Conservation (phyloP, 1,140 invertebrate species). For the Drosophila azteca region DNA sequence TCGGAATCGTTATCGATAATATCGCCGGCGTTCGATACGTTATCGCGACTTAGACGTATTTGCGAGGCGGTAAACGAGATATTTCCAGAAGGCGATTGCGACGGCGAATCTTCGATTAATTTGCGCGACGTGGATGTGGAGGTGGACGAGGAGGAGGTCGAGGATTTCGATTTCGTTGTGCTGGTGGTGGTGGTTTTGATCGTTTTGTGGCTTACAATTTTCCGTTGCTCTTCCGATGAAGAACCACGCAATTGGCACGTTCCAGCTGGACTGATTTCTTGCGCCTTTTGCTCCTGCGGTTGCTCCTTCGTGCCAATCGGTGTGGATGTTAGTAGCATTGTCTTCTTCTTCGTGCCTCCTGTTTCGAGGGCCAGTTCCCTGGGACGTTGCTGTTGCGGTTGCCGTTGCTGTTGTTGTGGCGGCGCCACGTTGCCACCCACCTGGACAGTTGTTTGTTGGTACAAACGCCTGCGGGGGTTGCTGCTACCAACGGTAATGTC, state of each 20-base stretch:
- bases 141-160: slow-evolving; percentile 31
- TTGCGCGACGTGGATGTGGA: slow-evolving; percentile 62
- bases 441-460: slow-evolving; percentile 72
- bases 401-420: slow-evolving; percentile 23
- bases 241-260: slow-evolving; percentile 83
- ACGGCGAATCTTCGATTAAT: slow-evolving; percentile 47
- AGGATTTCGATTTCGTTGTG: slow-evolving; percentile 44
- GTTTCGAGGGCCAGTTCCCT: slow-evolving; percentile 65
- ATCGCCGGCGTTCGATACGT: slow-evolving; percentile 38
- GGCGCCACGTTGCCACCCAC: slow-evolving; percentile 65
- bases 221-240: slow-evolving; percentile 77
- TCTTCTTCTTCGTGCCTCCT: slow-evolving; percentile 56
- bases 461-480: slow-evolving; percentile 71
- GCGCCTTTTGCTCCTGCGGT: slow-evolving; percentile 46
- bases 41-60: slow-evolving; percentile 22
- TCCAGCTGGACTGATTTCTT: slow-evolving; percentile 62
- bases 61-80: slow-evolving; percentile 63
- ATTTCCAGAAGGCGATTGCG: slow-evolving; percentile 36
- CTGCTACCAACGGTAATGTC: slow-evolving; percentile 82
- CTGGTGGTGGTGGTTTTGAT: slow-evolving; percentile 50
- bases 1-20: slow-evolving; percentile 77
- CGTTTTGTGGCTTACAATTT: slow-evolving; percentile 82
- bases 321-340: slow-evolving; percentile 67
- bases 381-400: slow-evolving; percentile 53
- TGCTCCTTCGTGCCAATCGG: slow-evolving; percentile 79